phyloP scores from a whole-genome alignment of 2,113 vertebrate species.

The Speoplatyrhinus poulsoni region DNA sequence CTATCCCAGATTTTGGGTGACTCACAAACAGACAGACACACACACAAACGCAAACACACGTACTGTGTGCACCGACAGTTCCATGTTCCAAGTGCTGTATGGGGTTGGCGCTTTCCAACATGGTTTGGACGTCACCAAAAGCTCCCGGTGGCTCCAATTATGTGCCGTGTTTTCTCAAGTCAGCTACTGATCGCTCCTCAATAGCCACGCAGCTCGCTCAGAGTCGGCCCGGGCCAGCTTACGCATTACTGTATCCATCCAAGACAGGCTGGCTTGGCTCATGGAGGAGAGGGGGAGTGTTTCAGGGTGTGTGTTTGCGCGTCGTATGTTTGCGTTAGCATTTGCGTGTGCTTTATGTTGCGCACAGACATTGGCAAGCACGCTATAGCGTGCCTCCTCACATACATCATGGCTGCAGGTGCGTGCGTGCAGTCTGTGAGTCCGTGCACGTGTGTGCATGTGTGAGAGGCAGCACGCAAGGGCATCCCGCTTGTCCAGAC shows the following conservation, averaged over 20 bases:
- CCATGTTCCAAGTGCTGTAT: background rate
- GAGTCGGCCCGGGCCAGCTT: background rate
- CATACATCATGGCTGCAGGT: too few relatives aligned
- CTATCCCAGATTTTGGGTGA: background rate
- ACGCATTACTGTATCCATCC: background rate
- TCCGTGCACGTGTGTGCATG: background rate
- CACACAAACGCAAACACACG: background rate
- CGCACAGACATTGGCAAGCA: too few relatives aligned
- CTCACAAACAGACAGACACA: background rate
- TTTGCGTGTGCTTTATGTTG: background rate
- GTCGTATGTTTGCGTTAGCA: background rate
- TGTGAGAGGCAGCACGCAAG: background rate
- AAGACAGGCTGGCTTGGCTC: background rate
- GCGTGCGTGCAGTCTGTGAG: background rate
- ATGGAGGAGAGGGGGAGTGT: background rate
- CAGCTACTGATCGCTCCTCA: slow-evolving; percentile 25
- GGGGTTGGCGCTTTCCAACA: background rate
- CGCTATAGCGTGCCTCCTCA: too few relatives aligned
- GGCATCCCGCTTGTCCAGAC: background rate
- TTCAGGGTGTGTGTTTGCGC: background rate
- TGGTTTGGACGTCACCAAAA: slow-evolving; percentile 18
- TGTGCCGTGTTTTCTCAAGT: slow-evolving; percentile 24
- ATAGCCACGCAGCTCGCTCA: slow-evolving; percentile 21
- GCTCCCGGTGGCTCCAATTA: slow-evolving; percentile 1
- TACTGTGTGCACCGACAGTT: background rate